A percentile compares a stretch with the other conserved stretches of the same genome.
Evolutionary conservation across 2,888 invertebrate species (phyloP).

Genomic region (Acronicta alni): DNA sequence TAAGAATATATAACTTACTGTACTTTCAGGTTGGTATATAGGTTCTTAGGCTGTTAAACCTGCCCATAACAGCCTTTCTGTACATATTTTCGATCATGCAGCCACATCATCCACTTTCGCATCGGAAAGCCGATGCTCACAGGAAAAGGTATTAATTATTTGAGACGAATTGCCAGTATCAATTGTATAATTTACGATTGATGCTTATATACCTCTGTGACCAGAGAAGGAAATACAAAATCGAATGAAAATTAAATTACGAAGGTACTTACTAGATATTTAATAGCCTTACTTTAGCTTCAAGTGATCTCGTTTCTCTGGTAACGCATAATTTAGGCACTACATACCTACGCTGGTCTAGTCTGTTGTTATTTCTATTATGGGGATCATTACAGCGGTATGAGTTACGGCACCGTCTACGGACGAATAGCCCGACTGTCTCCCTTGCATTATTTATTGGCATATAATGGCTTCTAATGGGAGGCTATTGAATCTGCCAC

Average conservation of each 20-base stretch:
- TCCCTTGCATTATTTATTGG: constrained; percentile 86
- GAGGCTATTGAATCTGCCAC: constrained; percentile 87
- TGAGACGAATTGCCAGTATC: constrained; percentile 4
- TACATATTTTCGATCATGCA: too few species aligned
- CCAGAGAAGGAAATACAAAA: constrained; percentile 2
- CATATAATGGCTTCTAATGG: constrained; percentile 88
- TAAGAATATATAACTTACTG: too few species aligned
- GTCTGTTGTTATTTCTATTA: constrained; percentile 76
- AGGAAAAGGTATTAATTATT: constrained; percentile 22
- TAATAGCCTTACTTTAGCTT: constrained; percentile 5
- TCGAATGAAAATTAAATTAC: constrained; percentile 2
- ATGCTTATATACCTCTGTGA: constrained; percentile 1
- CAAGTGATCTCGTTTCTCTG: constrained; percentile 31
- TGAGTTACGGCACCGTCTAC: constrained; percentile 81
- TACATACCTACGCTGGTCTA: constrained; percentile 54
- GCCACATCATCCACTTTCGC: too few species aligned
- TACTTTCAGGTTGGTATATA: too few species aligned
- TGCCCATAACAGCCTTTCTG: too few species aligned
- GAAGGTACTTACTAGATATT: not conserved
- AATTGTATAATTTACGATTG: constrained; percentile 11
- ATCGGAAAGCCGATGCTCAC: not conserved
- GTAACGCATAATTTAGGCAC: constrained; percentile 53
- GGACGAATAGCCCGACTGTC: constrained; percentile 81
- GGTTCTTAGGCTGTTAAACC: too few species aligned
- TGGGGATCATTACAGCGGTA: constrained; percentile 78